Conservation (phyloP, 92 coral and sea anemone genomes). For the Porites cylindrica region DNA sequence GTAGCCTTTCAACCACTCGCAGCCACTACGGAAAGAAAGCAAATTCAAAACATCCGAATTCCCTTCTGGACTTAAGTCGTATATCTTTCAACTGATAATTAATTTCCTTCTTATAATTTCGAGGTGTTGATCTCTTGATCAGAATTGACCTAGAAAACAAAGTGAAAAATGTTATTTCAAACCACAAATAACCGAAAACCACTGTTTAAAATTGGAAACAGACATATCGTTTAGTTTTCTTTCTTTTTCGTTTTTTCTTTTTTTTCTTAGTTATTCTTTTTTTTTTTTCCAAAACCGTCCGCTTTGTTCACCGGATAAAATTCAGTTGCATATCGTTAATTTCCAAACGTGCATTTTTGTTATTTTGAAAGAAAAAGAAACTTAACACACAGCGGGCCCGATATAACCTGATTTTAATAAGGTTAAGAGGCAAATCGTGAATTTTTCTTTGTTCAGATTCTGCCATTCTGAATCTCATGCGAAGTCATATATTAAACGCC, state of each 20-base stretch:
- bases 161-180: neutral
- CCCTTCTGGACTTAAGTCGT: neutral
- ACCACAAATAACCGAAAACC: neutral
- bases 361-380: neutral
- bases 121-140: neutral
- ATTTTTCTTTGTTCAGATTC: neutral
- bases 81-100: neutral
- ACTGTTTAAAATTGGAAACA: neutral
- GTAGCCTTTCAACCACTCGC: neutral
- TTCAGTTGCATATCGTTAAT: neutral
- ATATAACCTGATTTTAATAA: neutral
- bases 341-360: neutral
- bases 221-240: neutral
- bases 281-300: too few species aligned
- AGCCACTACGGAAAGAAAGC: neutral
- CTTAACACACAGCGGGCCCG: neutral
- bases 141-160: neutral
- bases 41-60: slow-evolving; percentile 5
- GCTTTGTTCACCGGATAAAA: neutral
- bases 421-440: neutral
- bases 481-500: neutral
- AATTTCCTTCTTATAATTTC: neutral
- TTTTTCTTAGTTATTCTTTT: too few species aligned
- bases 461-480: neutral
- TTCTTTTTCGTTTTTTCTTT: too few species aligned